phyloP scores from a whole-genome alignment of 2,888 invertebrate genomes.

The Sericinus montela region DNA sequence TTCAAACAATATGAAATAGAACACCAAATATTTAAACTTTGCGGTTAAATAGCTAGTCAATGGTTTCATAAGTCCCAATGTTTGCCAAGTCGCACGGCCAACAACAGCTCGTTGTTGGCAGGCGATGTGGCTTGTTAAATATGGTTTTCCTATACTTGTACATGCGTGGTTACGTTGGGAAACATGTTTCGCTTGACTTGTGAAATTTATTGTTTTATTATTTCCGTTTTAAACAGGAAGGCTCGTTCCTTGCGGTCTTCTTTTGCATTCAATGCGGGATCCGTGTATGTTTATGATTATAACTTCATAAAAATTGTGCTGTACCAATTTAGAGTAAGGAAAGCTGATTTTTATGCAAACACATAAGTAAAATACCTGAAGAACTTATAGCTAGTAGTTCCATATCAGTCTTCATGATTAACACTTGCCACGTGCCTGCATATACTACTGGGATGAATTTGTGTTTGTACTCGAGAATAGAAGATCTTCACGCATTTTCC shows the following conservation, averaged over 20 bases:
- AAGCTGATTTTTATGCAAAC: too few relatives aligned
- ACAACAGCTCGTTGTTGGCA: constrained; percentile 14
- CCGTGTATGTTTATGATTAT: not conserved
- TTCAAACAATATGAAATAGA: too few relatives aligned
- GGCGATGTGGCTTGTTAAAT: constrained; percentile 17
- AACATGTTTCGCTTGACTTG: constrained; percentile 8
- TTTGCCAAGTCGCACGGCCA: constrained; percentile 12
- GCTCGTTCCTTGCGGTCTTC: not conserved
- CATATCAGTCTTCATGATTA: too few relatives aligned
- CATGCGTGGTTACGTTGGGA: constrained; percentile 13
- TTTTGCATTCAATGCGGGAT: not conserved
- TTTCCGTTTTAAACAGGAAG: constrained; percentile 7
- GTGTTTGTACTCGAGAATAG: too few relatives aligned
- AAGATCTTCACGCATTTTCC: too few relatives aligned
- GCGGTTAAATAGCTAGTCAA: too few relatives aligned
- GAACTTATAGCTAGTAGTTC: too few relatives aligned
- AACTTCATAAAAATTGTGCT: not conserved
- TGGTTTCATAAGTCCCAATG: constrained; percentile 13
- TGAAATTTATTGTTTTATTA: constrained; percentile 16
- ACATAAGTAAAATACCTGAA: too few relatives aligned
- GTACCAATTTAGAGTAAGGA: not conserved
- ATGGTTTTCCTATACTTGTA: constrained; percentile 16
- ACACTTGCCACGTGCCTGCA: too few relatives aligned
- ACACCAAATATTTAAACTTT: not conserved
- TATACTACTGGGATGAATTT: too few relatives aligned